phyloP scores from a whole-genome alignment of 1,140 invertebrate genomes.

The Leptonema lineaticorne region DNA sequence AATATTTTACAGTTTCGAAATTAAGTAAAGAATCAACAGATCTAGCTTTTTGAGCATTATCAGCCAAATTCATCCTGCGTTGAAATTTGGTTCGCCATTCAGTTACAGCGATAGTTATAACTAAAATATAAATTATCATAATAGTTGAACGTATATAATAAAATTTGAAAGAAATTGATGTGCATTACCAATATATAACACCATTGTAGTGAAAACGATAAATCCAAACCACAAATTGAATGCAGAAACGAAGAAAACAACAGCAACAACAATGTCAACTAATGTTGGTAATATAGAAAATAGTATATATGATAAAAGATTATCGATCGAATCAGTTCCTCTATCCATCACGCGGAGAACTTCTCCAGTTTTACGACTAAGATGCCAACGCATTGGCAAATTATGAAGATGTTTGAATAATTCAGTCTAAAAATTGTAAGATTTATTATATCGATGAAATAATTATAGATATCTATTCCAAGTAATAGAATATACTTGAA shows the following conservation, averaged over 20 bases:
- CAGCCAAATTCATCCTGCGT: slow-evolving; percentile 87
- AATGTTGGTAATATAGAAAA: slow-evolving; percentile 91
- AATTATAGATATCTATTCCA: background rate
- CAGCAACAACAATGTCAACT: slow-evolving; percentile 89
- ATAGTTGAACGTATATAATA: background rate
- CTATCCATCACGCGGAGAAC: slow-evolving; percentile 92
- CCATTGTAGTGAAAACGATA: slow-evolving; percentile 92
- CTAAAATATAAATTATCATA: slow-evolving; percentile 56
- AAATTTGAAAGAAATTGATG: background rate
- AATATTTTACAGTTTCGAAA: slow-evolving; percentile 98
- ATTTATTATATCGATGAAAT: background rate
- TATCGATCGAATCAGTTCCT: slow-evolving; percentile 93
- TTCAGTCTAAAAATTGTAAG: slow-evolving; percentile 57
- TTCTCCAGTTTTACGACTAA: slow-evolving; percentile 92
- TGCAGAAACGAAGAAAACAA: slow-evolving; percentile 81
- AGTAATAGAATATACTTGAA: slow-evolving; percentile 64
- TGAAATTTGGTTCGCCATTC: slow-evolving; percentile 97
- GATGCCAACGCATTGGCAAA: slow-evolving; percentile 86
- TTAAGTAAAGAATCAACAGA: slow-evolving; percentile 96
- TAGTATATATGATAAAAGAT: slow-evolving; percentile 84
- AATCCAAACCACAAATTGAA: slow-evolving; percentile 95
- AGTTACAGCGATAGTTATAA: slow-evolving; percentile 81
- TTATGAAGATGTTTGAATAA: slow-evolving; percentile 85
- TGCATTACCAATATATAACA: slow-evolving; percentile 79
- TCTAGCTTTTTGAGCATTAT: slow-evolving; percentile 87